These are phyloP conservation scores for Eupsilia transversa DNA, from an alignment of 2,888 invertebrate species.

Conservation along the genomic window DNA sequence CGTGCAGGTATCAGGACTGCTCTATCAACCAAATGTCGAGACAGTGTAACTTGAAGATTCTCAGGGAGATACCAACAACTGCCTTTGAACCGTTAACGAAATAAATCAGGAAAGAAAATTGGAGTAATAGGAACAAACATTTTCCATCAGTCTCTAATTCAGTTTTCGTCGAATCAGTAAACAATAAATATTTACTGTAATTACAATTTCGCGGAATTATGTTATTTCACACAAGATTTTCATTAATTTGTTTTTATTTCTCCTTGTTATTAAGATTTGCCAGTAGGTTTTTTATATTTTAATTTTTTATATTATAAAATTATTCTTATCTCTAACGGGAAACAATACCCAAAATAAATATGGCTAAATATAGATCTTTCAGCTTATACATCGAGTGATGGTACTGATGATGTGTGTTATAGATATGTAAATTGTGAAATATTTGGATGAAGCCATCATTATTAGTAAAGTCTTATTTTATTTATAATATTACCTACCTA, in stretches of 20 bases:
- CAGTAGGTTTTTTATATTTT: too few species aligned
- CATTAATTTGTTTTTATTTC: not conserved
- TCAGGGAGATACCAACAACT: not conserved
- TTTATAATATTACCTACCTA: not conserved
- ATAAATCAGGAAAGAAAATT: slow-evolving; percentile 14
- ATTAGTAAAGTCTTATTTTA: not conserved
- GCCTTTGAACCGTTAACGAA: not conserved
- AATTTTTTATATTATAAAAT: too few species aligned
- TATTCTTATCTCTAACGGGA: not conserved
- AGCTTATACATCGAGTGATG: not conserved
- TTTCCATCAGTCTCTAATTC: not conserved
- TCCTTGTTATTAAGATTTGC: not conserved
- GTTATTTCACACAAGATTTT: not conserved
- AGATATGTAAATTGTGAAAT: not conserved
- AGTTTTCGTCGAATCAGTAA: slow-evolving; percentile 11
- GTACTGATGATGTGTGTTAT: not conserved
- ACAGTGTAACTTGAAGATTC: not conserved
- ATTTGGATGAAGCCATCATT: not conserved
- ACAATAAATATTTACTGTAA: slow-evolving; percentile 11
- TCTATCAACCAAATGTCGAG: not conserved
- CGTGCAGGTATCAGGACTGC: too few species aligned
- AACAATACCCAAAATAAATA: slow-evolving; percentile 5
- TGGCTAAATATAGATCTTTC: not conserved
- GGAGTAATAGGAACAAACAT: not conserved
- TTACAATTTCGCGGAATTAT: slow-evolving; percentile 9